phyloP scores from a whole-genome alignment of 2,113 vertebrate species.

The Brienomyrus brachyistius region DNA sequence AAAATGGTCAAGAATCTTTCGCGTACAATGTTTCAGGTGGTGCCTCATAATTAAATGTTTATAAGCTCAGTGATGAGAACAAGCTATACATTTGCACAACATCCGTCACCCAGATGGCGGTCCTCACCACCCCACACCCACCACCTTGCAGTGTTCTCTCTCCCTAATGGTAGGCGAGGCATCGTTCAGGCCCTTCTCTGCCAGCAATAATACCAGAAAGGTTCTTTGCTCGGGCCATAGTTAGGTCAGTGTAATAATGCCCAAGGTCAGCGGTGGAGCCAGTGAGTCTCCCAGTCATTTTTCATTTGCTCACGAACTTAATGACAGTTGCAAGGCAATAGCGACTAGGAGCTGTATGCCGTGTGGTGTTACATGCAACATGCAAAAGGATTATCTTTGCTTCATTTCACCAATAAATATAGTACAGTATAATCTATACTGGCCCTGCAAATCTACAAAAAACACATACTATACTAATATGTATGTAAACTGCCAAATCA shows the following conservation, averaged over 20 bases:
- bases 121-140: not conserved
- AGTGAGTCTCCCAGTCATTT: constrained; percentile 67
- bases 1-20: constrained; percentile 40
- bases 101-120: constrained; percentile 32
- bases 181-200: constrained; percentile 29
- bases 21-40: constrained; percentile 46
- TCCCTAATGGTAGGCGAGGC: constrained; percentile 40
- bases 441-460: not conserved
- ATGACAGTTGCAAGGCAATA: constrained; percentile 73
- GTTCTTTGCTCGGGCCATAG: constrained; percentile 53
- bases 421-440: not conserved
- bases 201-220: constrained; percentile 48
- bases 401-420: not conserved
- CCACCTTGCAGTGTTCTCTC: constrained; percentile 38
- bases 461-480: not conserved
- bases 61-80: constrained; percentile 46
- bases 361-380: constrained; percentile 57
- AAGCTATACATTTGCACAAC: constrained; percentile 59
- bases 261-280: constrained; percentile 52
- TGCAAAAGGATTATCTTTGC: constrained; percentile 56
- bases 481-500: not conserved
- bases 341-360: constrained; percentile 59
- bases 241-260: constrained; percentile 59
- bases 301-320: constrained; percentile 76
- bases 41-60: constrained; percentile 67